Conservation (phyloP, 2,113 vertebrate genomes). For the Lipophrys pholis region DNA sequence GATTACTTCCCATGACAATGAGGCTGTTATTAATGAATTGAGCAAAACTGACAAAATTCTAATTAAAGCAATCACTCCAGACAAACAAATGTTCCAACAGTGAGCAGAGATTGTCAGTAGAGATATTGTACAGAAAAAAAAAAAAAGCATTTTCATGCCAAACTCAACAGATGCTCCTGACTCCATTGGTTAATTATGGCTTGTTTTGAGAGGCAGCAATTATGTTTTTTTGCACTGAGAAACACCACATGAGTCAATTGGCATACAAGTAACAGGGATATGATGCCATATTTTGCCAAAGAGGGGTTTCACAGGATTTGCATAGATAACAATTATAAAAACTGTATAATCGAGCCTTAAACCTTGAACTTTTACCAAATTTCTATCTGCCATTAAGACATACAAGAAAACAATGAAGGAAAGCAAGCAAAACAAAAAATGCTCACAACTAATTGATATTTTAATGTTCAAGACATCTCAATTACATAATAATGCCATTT, state of each 20-base stretch:
- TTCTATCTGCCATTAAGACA: conserved; percentile 26
- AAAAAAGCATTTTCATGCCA: conserved; percentile 47
- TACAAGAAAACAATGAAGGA: conserved; percentile 19
- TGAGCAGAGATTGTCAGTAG: conserved; percentile 28
- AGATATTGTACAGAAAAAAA: conserved; percentile 26
- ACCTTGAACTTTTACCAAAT: conserved; percentile 46
- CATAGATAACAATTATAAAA: conserved; percentile 60
- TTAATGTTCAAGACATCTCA: conserved; percentile 18
- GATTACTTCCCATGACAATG: conserved; percentile 1
- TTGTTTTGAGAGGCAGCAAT: conserved; percentile 75
- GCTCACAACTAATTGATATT: conserved; percentile 39
- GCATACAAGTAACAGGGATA: conserved; percentile 54
- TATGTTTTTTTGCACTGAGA: conserved; percentile 69
- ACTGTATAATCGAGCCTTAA: conserved; percentile 36
- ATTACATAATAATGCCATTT: conserved; percentile 2
- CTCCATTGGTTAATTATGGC: conserved; percentile 77
- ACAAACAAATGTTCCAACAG: conserved; percentile 39
- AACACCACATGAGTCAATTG: conserved; percentile 68
- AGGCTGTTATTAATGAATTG: conserved; percentile 19
- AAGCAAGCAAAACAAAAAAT: conserved; percentile 20
- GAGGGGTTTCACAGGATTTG: conserved; percentile 48
- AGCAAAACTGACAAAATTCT: conserved; percentile 21
- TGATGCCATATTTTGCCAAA: conserved; percentile 55
- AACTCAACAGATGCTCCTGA: conserved; percentile 67
- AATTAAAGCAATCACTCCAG: conserved; percentile 45